Conservation (phyloP, 2,797 vertebrate genomes). For the Chrysocyon brachyurus region DNA sequence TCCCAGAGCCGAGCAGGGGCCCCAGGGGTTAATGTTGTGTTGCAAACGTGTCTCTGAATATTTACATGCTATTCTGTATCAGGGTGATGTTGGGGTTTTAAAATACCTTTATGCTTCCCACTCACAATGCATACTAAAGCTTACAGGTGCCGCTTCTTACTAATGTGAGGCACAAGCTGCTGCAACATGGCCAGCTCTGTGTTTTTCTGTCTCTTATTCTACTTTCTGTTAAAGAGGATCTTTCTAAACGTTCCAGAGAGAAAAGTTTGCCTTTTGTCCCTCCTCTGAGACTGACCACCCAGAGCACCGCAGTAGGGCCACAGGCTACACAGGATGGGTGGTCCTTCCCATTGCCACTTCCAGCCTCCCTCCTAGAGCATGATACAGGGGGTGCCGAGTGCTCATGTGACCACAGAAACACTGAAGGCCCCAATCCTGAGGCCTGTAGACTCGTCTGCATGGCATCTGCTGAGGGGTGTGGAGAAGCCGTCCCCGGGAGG, state of each 20-base stretch:
- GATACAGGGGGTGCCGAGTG: slow-evolving; percentile 59
- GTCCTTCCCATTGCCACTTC: slow-evolving; percentile 59
- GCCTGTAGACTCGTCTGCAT: slow-evolving; percentile 47
- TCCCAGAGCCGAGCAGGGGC: slow-evolving; percentile 78
- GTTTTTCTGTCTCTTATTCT: slow-evolving; percentile 78
- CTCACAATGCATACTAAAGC: slow-evolving; percentile 56
- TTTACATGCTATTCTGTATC: slow-evolving; percentile 68
- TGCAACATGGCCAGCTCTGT: slow-evolving; percentile 75
- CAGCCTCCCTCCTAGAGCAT: slow-evolving; percentile 18
- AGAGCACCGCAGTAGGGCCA: background rate
- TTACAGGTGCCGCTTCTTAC: slow-evolving; percentile 76
- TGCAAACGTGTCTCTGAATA: slow-evolving; percentile 71
- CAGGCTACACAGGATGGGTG: background rate
- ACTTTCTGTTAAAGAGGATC: slow-evolving; percentile 80
- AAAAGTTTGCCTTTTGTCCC: slow-evolving; percentile 80
- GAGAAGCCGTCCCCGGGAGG: slow-evolving; percentile 72
- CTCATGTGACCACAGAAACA: slow-evolving; percentile 64
- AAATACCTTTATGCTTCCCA: slow-evolving; percentile 57
- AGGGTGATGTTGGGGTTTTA: background rate
- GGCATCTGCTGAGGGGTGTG: slow-evolving; percentile 63
- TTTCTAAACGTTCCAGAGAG: slow-evolving; percentile 77
- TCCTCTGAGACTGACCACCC: slow-evolving; percentile 57
- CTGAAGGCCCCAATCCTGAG: background rate
- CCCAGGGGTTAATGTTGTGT: slow-evolving; percentile 71
- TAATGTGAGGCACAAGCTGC: slow-evolving; percentile 67